These are phyloP conservation scores for Bovichtus variegatus DNA, from an alignment of 2,797 vertebrate genomes.

Conservation along the genomic window DNA sequence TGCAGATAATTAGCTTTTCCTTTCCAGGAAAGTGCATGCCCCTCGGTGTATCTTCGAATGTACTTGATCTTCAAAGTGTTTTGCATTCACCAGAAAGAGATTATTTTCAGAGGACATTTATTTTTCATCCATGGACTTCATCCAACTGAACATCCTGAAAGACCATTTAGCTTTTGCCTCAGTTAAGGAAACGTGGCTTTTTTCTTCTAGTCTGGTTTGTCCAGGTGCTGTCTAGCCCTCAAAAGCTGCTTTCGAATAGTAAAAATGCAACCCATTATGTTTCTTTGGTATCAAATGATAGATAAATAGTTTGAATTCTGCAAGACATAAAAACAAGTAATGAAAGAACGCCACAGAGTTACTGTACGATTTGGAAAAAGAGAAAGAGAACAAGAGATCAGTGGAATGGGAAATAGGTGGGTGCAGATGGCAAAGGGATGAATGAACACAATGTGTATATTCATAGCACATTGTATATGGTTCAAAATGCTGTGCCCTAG, in stretches of 20 bases:
- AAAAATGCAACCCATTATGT: neutral
- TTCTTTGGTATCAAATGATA: slow-evolving; percentile 6
- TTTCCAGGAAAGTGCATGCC: slow-evolving; percentile 8
- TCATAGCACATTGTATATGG: slow-evolving; percentile 28
- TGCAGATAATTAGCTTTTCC: slow-evolving; percentile 30
- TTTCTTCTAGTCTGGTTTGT: slow-evolving; percentile 11
- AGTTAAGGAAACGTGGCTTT: slow-evolving; percentile 29
- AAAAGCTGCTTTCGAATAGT: slow-evolving; percentile 9
- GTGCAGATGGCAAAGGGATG: slow-evolving; percentile 24
- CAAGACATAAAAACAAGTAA: neutral
- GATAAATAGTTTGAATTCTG: neutral
- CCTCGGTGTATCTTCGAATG: neutral
- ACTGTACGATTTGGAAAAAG: slow-evolving; percentile 5
- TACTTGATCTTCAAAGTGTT: slow-evolving; percentile 28
- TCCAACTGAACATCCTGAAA: slow-evolving; percentile 62
- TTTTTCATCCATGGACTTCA: slow-evolving; percentile 42
- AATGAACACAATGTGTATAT: slow-evolving; percentile 40
- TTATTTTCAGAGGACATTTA: slow-evolving; percentile 39
- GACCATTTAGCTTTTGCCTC: slow-evolving; percentile 55
- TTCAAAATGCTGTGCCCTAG: slow-evolving; percentile 67
- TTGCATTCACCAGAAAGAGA: slow-evolving; percentile 29
- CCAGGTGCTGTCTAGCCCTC: neutral
- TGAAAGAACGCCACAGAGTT: neutral
- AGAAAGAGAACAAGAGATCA: slow-evolving; percentile 12
- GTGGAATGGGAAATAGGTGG: neutral